Percentiles rank a stretch among this genome's conserved stretches.
Conservation (phyloP, 1,140 invertebrate genomes). For the Hypsibius dujardini region DNA sequence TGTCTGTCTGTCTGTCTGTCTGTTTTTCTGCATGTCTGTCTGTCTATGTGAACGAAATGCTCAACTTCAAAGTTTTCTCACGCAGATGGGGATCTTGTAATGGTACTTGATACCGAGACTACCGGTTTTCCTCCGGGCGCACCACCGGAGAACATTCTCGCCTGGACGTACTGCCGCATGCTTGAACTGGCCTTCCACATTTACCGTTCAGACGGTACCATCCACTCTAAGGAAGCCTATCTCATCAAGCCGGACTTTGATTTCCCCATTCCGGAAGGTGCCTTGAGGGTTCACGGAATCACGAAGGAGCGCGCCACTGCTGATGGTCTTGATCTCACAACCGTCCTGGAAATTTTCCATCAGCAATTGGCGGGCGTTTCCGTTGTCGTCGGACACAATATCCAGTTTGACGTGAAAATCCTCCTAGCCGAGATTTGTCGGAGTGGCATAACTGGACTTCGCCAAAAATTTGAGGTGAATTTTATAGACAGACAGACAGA, state of each 20-base stretch:
- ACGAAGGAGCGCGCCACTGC: background rate
- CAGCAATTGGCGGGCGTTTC: too few relatives aligned
- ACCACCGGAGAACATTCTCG: background rate
- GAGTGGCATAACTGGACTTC: background rate
- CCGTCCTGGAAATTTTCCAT: too few relatives aligned
- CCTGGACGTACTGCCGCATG: background rate
- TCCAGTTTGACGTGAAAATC: slow-evolving; percentile 7
- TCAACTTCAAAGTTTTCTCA: too few relatives aligned
- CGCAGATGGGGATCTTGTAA: background rate
- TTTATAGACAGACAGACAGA: too few relatives aligned
- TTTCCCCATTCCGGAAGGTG: background rate
- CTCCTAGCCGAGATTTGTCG: slow-evolving; percentile 2
- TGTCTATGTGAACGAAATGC: too few relatives aligned
- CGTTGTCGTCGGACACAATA: slow-evolving; percentile 13
- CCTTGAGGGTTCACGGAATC: background rate
- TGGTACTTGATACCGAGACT: slow-evolving; percentile 12
- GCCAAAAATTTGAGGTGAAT: too few relatives aligned
- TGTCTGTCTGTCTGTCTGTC: too few relatives aligned
- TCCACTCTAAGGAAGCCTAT: background rate
- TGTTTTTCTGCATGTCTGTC: too few relatives aligned
- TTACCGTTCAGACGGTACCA: background rate
- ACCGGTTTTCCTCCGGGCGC: slow-evolving; percentile 4
- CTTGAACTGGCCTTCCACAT: slow-evolving; percentile 9
- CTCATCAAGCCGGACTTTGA: background rate
- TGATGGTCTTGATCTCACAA: too few relatives aligned